Base-by-base conservation (phyloP, 2,888 invertebrate species). In the Tyria jacobaeae region DNA sequence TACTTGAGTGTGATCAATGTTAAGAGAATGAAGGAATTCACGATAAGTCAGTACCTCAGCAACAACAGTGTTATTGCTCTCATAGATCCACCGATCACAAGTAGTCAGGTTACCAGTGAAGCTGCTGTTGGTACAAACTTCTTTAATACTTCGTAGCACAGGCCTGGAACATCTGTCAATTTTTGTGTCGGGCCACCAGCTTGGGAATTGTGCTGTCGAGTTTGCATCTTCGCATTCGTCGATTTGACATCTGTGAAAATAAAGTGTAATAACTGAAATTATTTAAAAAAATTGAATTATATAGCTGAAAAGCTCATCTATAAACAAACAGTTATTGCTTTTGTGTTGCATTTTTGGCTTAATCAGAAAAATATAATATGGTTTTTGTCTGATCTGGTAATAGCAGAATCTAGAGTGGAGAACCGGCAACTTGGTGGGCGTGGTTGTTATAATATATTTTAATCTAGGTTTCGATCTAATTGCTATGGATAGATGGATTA, bases 41-140 rank as follows among this genome's bases (percentile, higher is more conserved):
- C 0, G 2, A 49, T 15, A 27, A 27, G 24, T 3, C 2, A 3
- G 21, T 77, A 91, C 92, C 82, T 82, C 87, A 31, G 89, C 83
- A 4, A 92, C 76, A n/a, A 90, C 81, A n/a, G 89, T 89, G 37
- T 89, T 68, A 35, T 88, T 80, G 21, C 68, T 85, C 68, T 90
- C 90, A 57, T 92, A 92, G 0, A 91, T 73, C 90, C 90, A 92
- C 1, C 84, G 78, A 0, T 76, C 75, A 55, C 92, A 92, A 0
- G 67, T 60, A 10, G 71, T 81, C 1, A 80, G 48, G 5, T 64
- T 39, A 0, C 64, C 76, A 2, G 76, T 80, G 67, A 90, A 92
- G 58, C 82, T 86, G 12, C 50, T 57, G 15, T 82, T 84, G 0
- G 80, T 70, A 57, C 91, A 91, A 0, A 60, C 37, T 3, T 62